Evolutionary conservation across 92 coral and sea anemone species (phyloP), one percentile per base, ranked within the genome.

Genomic region (Zoanthus sociatus): DNA sequence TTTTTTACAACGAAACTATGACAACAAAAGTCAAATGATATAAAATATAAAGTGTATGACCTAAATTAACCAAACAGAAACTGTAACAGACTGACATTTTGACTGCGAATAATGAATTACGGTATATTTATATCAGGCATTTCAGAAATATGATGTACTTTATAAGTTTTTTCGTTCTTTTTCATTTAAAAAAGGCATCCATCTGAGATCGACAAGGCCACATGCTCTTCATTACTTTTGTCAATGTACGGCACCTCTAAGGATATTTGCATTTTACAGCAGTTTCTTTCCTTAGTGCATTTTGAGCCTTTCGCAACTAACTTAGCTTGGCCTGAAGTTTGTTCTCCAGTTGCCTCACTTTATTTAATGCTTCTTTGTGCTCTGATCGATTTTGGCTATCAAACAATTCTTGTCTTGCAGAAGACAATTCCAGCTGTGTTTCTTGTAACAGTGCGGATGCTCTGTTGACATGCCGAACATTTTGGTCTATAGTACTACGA

Each of bases 241-340:
- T 72, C 77, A 72, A 30, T 72, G 20, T 72, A 72, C 77, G 53
- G 44, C 50, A 60, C 78, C 78, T 74, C 15, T 20, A 74, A 60
- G 78, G 58, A 74, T 61, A 61, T 61, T 46, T 74, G 78, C 78
- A 74, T 60, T 71, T 78, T 10, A 71, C 90, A 67, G 72, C 81
- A 33, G 32, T 78, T 78, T 86, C 81, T 77, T 87, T 78, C 74
- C 86, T 78, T 51, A 71, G 90, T 71, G 86, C 53, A 71, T 87
- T 86, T 51, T 87, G 86, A 69, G 81, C 81, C 77, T 56, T 87
- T 26, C 71, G 78, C 50, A 87, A 15, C 77, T 87, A 78, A 48
- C 70, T 77, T 63, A 87, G 53, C 77, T 77, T 42, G 60, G 89
- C 58, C 20, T 87, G 77, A 17, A 87, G 71, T 37, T 50, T 50